Base-by-base conservation (phyloP, 2,797 vertebrate species). In the Novumbra hubbsi region DNA sequence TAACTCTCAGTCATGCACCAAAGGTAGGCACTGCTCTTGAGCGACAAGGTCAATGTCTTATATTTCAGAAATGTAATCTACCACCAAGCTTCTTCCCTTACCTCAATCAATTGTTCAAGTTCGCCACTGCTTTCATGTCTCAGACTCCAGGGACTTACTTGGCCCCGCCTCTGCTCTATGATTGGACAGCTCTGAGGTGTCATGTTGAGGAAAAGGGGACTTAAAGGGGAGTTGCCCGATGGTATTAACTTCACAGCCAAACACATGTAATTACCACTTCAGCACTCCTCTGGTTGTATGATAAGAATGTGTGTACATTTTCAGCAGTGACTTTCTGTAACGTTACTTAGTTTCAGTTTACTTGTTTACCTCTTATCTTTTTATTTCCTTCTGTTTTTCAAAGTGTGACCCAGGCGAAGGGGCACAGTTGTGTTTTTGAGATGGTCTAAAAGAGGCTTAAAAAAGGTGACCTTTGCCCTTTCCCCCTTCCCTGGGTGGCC, bases 231-330 rank as follows among this genome's bases (percentile, higher is more conserved):
- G 82, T 76, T 72, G 82, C 87, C 81, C 75, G 50, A 83, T 17
- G 84, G 77, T 89, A 85, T 92, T 57, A 71, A 81, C 72, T 88
- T 88, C 78, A 87, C 78, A 78, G 87, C 88, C 90, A 79, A 83
- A 91, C 57, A 85, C 92, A 93, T 89, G 91, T 92, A 93, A 90
- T 90, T 90, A 93, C 92, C 92, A 94, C 90, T 93, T 92, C 85
- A 90, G 89, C 85, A 87, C 88, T 93, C 94, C 94, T 94, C 83
- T 94, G 95, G 94, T 94, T 92, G 86, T 94, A 94, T 93, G 86
- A 91, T 94, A 93, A 93, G 94, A 96, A 94, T 91, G 95, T 96
- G 92, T 95, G 92, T 93, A 94, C 92, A 93, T 94, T 93, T 93
- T 90, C 95, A 96, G 93, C 96, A 95, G 95, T 94, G 93, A 93